phyloP scores from a whole-genome alignment of 2,113 vertebrate species.

The Calidris pugnax region DNA sequence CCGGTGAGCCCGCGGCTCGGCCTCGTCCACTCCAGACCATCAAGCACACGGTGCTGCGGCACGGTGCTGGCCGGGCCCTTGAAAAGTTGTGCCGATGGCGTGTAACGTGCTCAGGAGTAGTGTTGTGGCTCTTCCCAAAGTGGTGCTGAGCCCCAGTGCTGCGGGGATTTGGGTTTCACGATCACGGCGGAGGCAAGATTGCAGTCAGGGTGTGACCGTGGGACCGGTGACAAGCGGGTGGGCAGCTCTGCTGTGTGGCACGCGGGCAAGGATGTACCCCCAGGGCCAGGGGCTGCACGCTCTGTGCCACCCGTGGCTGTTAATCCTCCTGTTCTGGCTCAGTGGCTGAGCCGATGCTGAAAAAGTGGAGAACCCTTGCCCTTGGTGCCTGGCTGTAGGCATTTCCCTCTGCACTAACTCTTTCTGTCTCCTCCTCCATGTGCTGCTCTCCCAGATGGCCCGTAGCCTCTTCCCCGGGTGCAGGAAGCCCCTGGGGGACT shows the following conservation, averaged over 20 bases:
- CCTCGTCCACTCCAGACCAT: rapidly evolving
- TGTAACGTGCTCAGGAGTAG: rapidly evolving
- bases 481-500: rapidly evolving
- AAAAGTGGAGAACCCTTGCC: neutral
- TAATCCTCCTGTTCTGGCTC: neutral
- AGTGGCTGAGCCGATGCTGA: neutral
- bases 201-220: rapidly evolving
- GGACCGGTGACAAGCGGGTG: rapidly evolving
- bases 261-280: rapidly evolving
- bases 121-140: rapidly evolving
- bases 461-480: rapidly evolving
- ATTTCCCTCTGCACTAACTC: neutral
- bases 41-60: neutral
- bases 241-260: neutral
- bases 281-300: rapidly evolving
- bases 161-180: rapidly evolving
- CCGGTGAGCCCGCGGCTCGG: slow-evolving; percentile 76
- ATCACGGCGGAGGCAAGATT: neutral
- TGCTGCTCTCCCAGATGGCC: neutral
- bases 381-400: neutral
- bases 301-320: rapidly evolving
- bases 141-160: neutral
- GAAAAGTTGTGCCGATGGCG: rapidly evolving
- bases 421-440: rapidly evolving
- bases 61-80: too few relatives aligned